Evolutionary conservation across 2,113 vertebrate species (phyloP), one percentile per base, ranked within the genome.

Genomic region (Xenus cinereus): DNA sequence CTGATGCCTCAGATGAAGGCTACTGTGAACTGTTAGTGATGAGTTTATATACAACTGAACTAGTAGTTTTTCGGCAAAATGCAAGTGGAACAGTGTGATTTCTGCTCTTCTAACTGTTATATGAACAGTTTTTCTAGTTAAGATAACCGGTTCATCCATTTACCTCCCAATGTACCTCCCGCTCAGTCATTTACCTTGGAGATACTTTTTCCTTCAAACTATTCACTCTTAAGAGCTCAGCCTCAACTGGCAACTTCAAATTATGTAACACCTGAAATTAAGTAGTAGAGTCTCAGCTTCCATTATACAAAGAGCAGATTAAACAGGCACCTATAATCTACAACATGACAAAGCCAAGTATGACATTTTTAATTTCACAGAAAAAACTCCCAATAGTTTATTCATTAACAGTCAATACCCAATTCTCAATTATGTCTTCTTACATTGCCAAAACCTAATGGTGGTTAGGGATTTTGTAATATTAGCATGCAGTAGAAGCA

Each of bases 261-360:
- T 97, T 95, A 79, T 19, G 78, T 83, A 98, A 97, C 94, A 98
- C 88, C 98, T 98, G 92, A 41, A 98, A 98, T 95, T 7, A 97
- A 84, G 54, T 84, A 50, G 57, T 37, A 78, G 26, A 76, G 22
- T 39, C 51, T 77, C 60, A 91, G 57, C 5, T 91, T 89, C 83
- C 32, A 54, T 53, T 69, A 66, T 6, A 80, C 4, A 37, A 12
- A 64, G 67, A 72, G 2, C 2, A 73, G 5, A 56, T 62, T 41
- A 71, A 9, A 68, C 27, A 84, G 4, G 7, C 13, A 66, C 1
- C 20, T 59, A 16, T 41, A 69, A 77, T 8, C 30, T 57, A 66
- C 2, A 74, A n/a, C 12, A 22, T 27, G 16, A 56, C n/a, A 51
- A 74, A 92, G 15, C 14, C 62, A 67, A 77, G 37, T 11, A 33